Evolutionary conservation across 2,113 vertebrate species (phyloP), one percentile per base, ranked within the genome.

Genomic region (Anseranas semipalmata): DNA sequence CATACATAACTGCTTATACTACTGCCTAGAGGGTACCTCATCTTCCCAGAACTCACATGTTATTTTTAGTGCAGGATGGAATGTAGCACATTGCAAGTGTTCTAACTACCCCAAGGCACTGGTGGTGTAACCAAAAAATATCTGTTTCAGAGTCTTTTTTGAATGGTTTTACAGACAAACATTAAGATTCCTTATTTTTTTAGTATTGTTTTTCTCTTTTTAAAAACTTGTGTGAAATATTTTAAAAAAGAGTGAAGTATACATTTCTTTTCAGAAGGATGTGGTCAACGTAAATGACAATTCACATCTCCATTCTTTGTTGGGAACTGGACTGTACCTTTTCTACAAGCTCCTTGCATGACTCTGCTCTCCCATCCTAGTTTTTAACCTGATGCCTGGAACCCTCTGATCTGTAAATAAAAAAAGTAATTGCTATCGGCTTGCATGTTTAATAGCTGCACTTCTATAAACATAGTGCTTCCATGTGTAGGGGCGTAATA

Each of bases 51-150:
- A 88, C 62, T 90, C 55, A 76, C 6, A 28, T 52, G 2, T 77
- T 96, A 96, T 96, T 94, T 96, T 97, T 96, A 95, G 76, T 33
- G 32, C 65, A 89, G 80, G 87, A 94, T 28, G 37, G 78, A 96
- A 96, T 52, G 28, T 27, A 91, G 78, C 66, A 95, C 46, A 86
- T 13, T 67, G 48, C 11, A 95, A 86, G 39, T 27, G 50, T 94
- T 91, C 88, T 68, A 96, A 90, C 46, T 50, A 79, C 55, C 66
- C 39, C 24, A 79, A 94, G 30, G 33, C 53, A 88, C 7, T 86
- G 45, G 21, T 21, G 66, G 10, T 60, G 85, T 55, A 78, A 75
- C 17, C 4, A 68, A 81, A 93, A 93, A 43, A 24, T 20, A 62
- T 58, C 53, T 63, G 20, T 83, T 25, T 71, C 43, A 27, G 35